These are phyloP conservation scores for Andrena fulva DNA, from an alignment of 2,888 invertebrate species.

Conservation along the genomic window DNA sequence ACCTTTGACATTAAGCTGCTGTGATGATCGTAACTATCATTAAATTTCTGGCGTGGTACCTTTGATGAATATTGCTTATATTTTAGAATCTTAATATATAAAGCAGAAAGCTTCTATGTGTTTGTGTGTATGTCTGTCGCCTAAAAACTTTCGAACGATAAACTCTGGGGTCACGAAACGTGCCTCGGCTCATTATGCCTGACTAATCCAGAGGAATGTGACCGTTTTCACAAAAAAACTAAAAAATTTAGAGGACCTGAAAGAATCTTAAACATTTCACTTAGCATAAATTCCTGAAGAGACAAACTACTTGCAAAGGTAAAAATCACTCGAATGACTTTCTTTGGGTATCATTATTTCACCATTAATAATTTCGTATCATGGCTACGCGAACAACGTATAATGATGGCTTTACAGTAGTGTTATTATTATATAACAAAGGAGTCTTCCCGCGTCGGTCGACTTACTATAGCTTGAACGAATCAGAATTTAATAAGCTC, in stretches of 20 bases:
- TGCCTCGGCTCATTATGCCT: too few species aligned
- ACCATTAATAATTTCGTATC: background rate
- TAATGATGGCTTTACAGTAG: background rate
- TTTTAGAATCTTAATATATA: background rate
- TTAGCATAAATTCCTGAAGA: too few species aligned
- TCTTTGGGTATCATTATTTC: background rate
- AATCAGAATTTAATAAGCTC: slow-evolving; percentile 24
- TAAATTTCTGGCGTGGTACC: background rate
- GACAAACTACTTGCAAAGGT: too few species aligned
- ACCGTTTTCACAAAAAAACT: too few species aligned
- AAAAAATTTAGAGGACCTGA: too few species aligned
- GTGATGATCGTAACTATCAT: background rate
- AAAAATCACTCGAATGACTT: background rate
- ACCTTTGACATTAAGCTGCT: background rate
- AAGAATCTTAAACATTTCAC: too few species aligned
- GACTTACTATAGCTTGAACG: background rate
- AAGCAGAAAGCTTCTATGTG: too few species aligned
- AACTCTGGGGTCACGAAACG: too few species aligned
- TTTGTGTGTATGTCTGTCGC: too few species aligned
- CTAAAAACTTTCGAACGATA: too few species aligned
- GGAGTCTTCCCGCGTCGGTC: background rate
- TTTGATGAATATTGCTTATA: slow-evolving; percentile 1
- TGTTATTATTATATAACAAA: slow-evolving; percentile 11
- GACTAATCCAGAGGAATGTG: too few species aligned
- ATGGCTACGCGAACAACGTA: background rate